These are phyloP conservation scores for Capromys pilorides DNA, from an alignment of 2,797 vertebrate genomes.

Conservation along the genomic window DNA sequence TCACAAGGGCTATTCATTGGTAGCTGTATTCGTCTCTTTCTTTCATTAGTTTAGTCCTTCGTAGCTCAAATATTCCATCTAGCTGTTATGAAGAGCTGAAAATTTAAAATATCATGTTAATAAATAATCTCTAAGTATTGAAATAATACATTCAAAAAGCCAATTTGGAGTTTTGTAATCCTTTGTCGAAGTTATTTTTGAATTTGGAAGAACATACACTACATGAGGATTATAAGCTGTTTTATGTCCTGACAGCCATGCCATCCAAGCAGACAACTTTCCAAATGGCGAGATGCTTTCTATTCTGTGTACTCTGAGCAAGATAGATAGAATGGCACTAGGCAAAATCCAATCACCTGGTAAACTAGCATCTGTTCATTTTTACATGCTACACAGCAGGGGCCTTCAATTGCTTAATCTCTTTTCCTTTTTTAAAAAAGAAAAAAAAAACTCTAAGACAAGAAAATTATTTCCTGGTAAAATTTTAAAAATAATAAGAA, in stretches of 20 bases:
- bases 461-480: not conserved
- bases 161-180: not conserved
- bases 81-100: not conserved
- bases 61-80: not conserved
- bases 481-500: not conserved
- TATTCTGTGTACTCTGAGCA: not conserved
- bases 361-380: not conserved
- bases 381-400: not conserved
- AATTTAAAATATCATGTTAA: not conserved
- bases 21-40: not conserved
- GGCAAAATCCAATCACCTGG: not conserved
- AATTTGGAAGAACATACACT: not conserved
- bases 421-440: not conserved
- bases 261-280: not conserved
- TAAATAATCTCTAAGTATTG: not conserved
- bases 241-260: not conserved
- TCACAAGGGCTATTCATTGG: not conserved
- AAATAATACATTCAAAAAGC: not conserved
- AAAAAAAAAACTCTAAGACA: not conserved
- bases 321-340: not conserved
- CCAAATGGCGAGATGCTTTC: rapidly evolving
- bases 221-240: not conserved
- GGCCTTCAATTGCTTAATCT: not conserved
- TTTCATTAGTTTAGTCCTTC: not conserved
- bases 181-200: not conserved